Conservation (phyloP, 53 echinoderm and acorn worm species). For the Arbacia lixula region DNA sequence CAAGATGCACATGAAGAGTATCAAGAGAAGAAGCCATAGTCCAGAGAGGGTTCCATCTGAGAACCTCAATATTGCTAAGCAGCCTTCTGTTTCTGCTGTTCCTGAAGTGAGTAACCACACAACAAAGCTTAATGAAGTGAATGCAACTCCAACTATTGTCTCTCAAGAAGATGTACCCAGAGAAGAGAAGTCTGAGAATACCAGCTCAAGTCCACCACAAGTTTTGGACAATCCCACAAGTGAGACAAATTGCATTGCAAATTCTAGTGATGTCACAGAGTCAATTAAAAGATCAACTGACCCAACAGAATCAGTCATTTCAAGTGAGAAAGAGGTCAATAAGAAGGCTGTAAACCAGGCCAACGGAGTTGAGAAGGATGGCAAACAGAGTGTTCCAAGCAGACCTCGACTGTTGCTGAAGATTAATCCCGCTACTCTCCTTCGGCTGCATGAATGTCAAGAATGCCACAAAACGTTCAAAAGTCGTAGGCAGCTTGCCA, state of each 20-base stretch:
- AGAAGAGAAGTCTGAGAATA: neutral
- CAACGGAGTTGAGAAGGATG: neutral
- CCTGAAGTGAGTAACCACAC: neutral
- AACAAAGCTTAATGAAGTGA: too few species aligned
- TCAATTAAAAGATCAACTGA: too few species aligned
- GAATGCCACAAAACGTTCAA: constrained; percentile 58
- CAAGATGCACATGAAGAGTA: constrained; percentile 43
- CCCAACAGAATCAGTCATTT: neutral
- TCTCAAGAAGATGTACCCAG: neutral
- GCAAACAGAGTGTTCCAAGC: neutral
- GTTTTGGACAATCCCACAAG: neutral
- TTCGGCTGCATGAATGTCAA: constrained; percentile 61
- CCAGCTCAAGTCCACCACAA: neutral
- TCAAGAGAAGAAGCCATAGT: constrained; percentile 17
- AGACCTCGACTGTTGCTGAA: constrained; percentile 65
- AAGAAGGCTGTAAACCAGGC: neutral
- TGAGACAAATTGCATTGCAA: neutral
- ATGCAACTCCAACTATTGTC: neutral
- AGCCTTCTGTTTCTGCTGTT: too few species aligned
- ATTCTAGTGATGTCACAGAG: too few species aligned
- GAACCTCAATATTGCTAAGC: too few species aligned
- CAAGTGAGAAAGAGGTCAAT: neutral
- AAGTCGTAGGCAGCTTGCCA: constrained; percentile 37
- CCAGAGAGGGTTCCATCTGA: too few species aligned
- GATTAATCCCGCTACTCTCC: constrained; percentile 66